Percentiles rank a stretch among this genome's conserved stretches.
phyloP scores from a whole-genome alignment of 1,140 invertebrate species.

The Eriosoma lanigerum region DNA sequence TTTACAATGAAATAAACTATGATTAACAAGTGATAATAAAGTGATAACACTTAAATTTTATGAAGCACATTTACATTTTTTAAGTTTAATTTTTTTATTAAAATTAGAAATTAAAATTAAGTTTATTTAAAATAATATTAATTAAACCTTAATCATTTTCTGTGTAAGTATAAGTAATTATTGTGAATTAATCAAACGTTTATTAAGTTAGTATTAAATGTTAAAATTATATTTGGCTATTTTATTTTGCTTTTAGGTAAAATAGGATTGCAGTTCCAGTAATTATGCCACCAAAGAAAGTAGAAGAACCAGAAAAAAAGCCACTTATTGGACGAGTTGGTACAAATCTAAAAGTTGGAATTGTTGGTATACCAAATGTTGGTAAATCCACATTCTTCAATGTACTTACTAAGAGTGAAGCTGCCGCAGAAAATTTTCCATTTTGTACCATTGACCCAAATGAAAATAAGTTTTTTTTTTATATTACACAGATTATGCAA shows the following conservation, averaged over 20 bases:
- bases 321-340: conserved; percentile 95
- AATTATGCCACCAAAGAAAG: conserved; percentile 92
- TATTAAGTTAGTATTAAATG: no score
- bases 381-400: conserved; percentile 99
- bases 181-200: no score
- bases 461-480: conserved; percentile 93
- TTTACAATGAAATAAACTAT: no score
- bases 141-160: no score
- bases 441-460: conserved; percentile 99
- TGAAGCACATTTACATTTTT: no score
- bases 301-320: conserved; percentile 81
- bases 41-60: no score
- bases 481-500: conserved; percentile 18
- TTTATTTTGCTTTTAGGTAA: background rate
- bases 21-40: no score
- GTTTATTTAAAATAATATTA: no score
- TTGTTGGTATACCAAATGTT: conserved; percentile 94
- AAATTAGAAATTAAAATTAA: no score
- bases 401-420: conserved; percentile 94
- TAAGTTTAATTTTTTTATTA: no score
- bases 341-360: conserved; percentile 95
- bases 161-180: no score
- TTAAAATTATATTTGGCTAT: no score
- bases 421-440: conserved; percentile 96
- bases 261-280: background rate